phyloP scores from a whole-genome alignment of 2,113 vertebrate genomes.

The Albula glossodonta region DNA sequence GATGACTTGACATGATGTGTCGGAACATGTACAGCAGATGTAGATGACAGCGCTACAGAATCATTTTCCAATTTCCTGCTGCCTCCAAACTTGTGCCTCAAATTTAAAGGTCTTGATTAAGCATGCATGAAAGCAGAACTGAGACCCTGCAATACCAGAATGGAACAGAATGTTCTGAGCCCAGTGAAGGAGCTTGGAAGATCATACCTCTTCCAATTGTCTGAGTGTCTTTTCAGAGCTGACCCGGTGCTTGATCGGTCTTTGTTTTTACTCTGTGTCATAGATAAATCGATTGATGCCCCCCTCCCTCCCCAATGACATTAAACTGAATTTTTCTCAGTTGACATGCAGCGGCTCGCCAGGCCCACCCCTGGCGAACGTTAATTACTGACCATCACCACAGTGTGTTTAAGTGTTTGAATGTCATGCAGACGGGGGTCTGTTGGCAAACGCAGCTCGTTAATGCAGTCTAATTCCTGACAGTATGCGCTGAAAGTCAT shows the following conservation, averaged over 20 bases:
- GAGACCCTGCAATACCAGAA: background rate
- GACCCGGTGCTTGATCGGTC: background rate
- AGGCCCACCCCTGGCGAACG: background rate
- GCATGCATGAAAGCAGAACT: background rate
- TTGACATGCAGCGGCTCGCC: background rate
- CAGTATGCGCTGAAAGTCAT: background rate
- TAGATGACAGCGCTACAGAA: background rate
- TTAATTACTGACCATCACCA: background rate
- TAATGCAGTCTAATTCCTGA: slow-evolving; percentile 1
- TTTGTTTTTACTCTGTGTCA: background rate
- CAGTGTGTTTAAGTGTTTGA: background rate
- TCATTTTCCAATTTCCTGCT: background rate
- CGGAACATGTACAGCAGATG: background rate
- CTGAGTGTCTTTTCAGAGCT: background rate
- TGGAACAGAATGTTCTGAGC: background rate
- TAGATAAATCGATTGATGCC: background rate
- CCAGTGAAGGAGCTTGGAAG: background rate
- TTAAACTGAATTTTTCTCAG: background rate
- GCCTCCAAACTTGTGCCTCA: background rate
- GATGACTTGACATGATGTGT: background rate
- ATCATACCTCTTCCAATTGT: background rate
- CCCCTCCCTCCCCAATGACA: too few species aligned
- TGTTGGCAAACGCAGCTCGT: background rate
- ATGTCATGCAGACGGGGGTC: background rate
- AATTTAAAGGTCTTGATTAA: background rate